phyloP scores from a whole-genome alignment of 2,888 invertebrate genomes.

The Rhynchonema sp. region DNA sequence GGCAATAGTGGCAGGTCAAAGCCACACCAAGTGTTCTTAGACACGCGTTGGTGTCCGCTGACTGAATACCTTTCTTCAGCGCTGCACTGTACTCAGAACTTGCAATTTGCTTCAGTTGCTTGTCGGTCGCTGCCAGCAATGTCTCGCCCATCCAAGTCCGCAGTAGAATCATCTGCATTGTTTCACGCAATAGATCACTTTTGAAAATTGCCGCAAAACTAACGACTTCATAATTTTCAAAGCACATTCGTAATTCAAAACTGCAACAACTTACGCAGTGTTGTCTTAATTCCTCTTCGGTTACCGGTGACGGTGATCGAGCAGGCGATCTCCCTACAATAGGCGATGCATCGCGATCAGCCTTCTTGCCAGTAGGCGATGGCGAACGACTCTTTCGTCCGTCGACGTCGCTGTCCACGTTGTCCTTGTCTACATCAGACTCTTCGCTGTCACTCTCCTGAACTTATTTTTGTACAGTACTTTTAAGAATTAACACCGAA shows the following conservation, averaged over 20 bases:
- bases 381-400: neutral
- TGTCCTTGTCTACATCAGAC: neutral
- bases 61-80: neutral
- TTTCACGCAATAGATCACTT: neutral
- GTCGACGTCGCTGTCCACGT: neutral
- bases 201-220: too few species aligned
- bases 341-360: neutral
- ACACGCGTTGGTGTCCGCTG: too few species aligned
- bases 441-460: neutral
- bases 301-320: neutral
- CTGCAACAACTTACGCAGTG: neutral
- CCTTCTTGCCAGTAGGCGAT: neutral
- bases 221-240: too few species aligned
- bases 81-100: conserved; percentile 38
- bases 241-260: too few species aligned
- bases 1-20: too few species aligned
- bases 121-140: conserved; percentile 74
- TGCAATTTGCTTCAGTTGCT: conserved; percentile 63
- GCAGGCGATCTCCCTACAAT: neutral
- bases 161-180: conserved; percentile 52
- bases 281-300: neutral
- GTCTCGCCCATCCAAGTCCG: conserved; percentile 75
- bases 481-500: too few species aligned
- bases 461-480: too few species aligned
- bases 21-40: too few species aligned